Conservation (phyloP, 92 coral and sea anemone genomes). For the Blastomussa wellsi region DNA sequence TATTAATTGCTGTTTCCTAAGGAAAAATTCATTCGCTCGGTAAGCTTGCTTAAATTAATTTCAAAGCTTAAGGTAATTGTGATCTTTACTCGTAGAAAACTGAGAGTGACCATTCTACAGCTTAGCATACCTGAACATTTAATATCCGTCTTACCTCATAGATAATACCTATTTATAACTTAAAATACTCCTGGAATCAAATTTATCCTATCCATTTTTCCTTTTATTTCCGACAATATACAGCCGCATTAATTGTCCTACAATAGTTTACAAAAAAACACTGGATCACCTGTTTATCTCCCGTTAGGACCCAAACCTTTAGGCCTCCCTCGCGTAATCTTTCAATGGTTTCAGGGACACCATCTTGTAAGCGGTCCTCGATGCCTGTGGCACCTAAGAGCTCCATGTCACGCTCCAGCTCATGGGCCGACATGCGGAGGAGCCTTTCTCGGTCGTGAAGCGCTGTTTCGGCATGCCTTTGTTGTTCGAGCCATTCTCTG, state of each 20-base stretch:
- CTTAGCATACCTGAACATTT: too few relatives aligned
- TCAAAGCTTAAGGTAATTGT: neutral
- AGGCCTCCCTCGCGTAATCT: slow-evolving; percentile 91
- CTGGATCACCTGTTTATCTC: slow-evolving; percentile 97
- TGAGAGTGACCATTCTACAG: neutral
- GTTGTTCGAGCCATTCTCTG: slow-evolving; percentile 80
- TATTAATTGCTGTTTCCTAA: slow-evolving; percentile 96
- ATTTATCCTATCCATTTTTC: too few relatives aligned
- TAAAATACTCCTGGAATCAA: too few relatives aligned
- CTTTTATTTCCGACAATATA: too few relatives aligned
- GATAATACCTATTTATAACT: too few relatives aligned
- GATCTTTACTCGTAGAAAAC: neutral
- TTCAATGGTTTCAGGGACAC: slow-evolving; percentile 97
- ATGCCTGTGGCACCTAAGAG: slow-evolving; percentile 99
- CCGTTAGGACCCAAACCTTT: slow-evolving; percentile 98
- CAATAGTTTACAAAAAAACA: too few relatives aligned
- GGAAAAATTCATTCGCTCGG: too few relatives aligned
- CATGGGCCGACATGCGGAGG: slow-evolving; percentile 79
- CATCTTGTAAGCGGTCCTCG: slow-evolving; percentile 98
- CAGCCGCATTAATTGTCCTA: neutral
- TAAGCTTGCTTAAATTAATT: neutral
- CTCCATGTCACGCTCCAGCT: slow-evolving; percentile 82
- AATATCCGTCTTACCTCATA: too few relatives aligned
- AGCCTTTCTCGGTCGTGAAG: slow-evolving; percentile 85
- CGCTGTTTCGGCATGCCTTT: slow-evolving; percentile 84